These are phyloP conservation scores for Atethmia centrago DNA, from an alignment of 2,888 invertebrate genomes.

Conservation along the genomic window DNA sequence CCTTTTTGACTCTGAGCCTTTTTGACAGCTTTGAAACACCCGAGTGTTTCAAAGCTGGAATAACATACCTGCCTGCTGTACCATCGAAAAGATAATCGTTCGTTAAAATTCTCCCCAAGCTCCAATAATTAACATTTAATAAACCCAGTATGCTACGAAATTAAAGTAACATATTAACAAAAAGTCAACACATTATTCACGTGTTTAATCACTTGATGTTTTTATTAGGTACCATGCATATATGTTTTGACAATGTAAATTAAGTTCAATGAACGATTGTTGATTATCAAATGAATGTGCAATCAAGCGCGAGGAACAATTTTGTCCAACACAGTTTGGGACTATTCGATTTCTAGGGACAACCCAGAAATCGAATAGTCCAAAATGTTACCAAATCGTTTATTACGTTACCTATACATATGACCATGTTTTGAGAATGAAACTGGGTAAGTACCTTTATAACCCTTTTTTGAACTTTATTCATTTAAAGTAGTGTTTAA, in stretches of 20 bases:
- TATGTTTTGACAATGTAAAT: constrained; percentile 71
- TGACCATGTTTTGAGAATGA: background rate
- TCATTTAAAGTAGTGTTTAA: background rate
- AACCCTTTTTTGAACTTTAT: too few relatives aligned
- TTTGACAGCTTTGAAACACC: background rate
- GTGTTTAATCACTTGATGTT: constrained; percentile 48
- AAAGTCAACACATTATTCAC: constrained; percentile 54
- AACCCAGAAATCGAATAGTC: too few relatives aligned
- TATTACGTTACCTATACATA: background rate
- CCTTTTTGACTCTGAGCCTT: background rate
- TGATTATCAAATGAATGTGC: constrained; percentile 79
- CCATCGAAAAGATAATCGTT: background rate
- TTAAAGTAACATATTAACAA: constrained; percentile 56
- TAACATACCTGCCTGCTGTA: background rate
- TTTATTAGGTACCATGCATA: constrained; percentile 59
- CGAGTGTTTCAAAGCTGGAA: background rate
- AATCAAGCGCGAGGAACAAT: constrained; percentile 77
- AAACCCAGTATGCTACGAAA: constrained; percentile 38
- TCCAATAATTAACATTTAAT: constrained; percentile 43
- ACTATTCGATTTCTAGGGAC: constrained; percentile 66
- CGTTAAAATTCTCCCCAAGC: constrained; percentile 8
- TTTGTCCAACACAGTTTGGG: constrained; percentile 70
- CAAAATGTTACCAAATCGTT: background rate
- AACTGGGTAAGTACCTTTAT: too few relatives aligned
- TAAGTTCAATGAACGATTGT: constrained; percentile 74